Base-by-base conservation (phyloP, 2,888 invertebrate species). In the Melanchra persicariae region DNA sequence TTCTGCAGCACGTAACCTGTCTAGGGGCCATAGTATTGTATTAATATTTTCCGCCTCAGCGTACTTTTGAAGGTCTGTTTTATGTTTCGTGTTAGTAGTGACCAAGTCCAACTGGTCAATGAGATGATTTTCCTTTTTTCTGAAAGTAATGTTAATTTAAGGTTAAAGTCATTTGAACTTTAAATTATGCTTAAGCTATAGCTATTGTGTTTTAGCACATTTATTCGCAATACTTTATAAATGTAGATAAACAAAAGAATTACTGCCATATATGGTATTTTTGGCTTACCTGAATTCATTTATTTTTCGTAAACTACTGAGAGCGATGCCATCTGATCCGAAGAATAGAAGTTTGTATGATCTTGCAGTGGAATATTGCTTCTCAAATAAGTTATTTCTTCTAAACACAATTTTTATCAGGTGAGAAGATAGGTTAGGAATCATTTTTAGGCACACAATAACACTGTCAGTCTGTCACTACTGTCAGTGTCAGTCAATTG, bases 321-420 rank as follows among this genome's bases (percentile, higher is more conserved):
- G 88, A 0, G 98, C 97, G 93, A 99, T 99, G 64, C 96, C 95
- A 91, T 99, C 98, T 19, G 98, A 98, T 10, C 99, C 99, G 91
- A 99, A 98, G 93, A 99, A 99, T 58, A 99, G 88, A 22, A 96
- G 88, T 84, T 93, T 95, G 74, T 91, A 93, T 30, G 89, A 82
- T 60, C 88, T 89, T 70, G 74, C 85, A 45, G 71, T 72, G 62
- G 87, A 83, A 75, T 87, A 90, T 80, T 82, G 81, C 57, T 87
- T 87, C 10, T 73, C 59, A 87, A 68, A 66, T 81, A 89, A 89
- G 87, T 87, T 85, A 74, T 83, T 93, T 64, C 49, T 74, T 5
- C 8, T 79, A 62, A 19, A 87, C 80, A 87, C 85, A 63, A 77
- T 79, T 72, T 83, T 85, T 87, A 85, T 83, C 79, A 89, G 57